phyloP scores from a whole-genome alignment of 2,888 invertebrate genomes.

The Nymphalis polychloros region DNA sequence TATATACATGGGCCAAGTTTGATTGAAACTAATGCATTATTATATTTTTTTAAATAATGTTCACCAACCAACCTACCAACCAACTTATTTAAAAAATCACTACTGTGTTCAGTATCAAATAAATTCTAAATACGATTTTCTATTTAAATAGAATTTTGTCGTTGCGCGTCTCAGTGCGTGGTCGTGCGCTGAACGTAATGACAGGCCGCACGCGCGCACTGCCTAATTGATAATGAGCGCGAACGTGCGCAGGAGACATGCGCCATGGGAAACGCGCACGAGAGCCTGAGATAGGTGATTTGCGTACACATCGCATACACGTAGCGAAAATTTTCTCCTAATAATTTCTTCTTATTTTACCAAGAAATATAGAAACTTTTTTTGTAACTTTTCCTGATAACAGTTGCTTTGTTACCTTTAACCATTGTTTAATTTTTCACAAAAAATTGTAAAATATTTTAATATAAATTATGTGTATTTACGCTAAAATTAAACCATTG shows the following conservation, averaged over 20 bases:
- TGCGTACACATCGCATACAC: constrained; percentile 26
- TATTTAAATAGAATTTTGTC: constrained; percentile 1
- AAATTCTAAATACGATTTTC: not conserved
- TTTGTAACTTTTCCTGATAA: not conserved
- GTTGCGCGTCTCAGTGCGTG: constrained; percentile 49
- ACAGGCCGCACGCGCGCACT: constrained; percentile 77
- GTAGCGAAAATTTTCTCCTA: constrained; percentile 1
- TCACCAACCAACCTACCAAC: no score
- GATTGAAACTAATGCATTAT: no score
- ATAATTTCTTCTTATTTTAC: not conserved
- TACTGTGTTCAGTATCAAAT: no score
- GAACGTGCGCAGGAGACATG: constrained; percentile 66
- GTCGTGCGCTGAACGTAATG: constrained; percentile 67
- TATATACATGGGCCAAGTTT: no score
- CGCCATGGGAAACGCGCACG: constrained; percentile 59
- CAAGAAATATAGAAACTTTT: not conserved
- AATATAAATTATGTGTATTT: no score
- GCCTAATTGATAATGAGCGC: constrained; percentile 78
- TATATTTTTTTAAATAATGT: no score
- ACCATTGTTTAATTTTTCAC: no score
- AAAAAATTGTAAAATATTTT: no score
- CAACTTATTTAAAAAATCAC: no score
- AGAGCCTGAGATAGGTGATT: constrained; percentile 33
- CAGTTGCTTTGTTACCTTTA: no score
- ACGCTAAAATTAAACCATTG: no score